These are phyloP conservation scores for Drosophila santomea DNA, from an alignment of 1,140 invertebrate species.

Conservation along the genomic window DNA sequence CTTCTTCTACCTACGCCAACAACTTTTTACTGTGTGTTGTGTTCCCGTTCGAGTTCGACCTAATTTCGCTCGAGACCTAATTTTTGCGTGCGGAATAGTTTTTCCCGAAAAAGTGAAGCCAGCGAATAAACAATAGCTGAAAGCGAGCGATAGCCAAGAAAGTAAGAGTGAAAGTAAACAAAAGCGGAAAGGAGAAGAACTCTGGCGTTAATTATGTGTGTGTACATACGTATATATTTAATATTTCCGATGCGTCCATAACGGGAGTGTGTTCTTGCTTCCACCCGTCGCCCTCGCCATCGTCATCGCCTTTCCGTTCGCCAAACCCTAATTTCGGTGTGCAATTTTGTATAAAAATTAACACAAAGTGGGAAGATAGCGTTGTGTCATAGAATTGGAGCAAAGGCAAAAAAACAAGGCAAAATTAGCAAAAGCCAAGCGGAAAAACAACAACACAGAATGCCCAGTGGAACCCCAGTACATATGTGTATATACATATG, in stretches of 20 bases:
- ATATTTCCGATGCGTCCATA: conserved; percentile 55
- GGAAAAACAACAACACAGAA: conserved; percentile 48
- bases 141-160: conserved; percentile 33
- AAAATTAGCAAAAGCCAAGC: conserved; percentile 52
- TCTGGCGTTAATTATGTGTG: conserved; percentile 12
- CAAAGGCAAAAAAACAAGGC: conserved; percentile 46
- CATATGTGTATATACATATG: conserved; percentile 21
- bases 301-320: conserved; percentile 2
- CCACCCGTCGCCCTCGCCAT: neutral
- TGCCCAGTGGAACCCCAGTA: conserved; percentile 27
- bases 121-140: conserved; percentile 61
- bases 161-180: conserved; percentile 42
- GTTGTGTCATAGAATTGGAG: conserved; percentile 80
- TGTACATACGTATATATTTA: conserved; percentile 13
- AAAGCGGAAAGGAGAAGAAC: conserved; percentile 36
- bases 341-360: conserved; percentile 64
- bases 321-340: conserved; percentile 36
- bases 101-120: conserved; percentile 70
- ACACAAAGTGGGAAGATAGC: conserved; percentile 34
- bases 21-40: conserved; percentile 77
- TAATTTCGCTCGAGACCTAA: conserved; percentile 73
- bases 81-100: conserved; percentile 76
- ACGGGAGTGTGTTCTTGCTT: conserved; percentile 45
- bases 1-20: conserved; percentile 83
- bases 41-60: conserved; percentile 79